A percentile compares a stretch with the other conserved stretches of the same genome.
Evolutionary conservation across 2,113 vertebrate genomes (phyloP).

Genomic region (Mellivora capensis): DNA sequence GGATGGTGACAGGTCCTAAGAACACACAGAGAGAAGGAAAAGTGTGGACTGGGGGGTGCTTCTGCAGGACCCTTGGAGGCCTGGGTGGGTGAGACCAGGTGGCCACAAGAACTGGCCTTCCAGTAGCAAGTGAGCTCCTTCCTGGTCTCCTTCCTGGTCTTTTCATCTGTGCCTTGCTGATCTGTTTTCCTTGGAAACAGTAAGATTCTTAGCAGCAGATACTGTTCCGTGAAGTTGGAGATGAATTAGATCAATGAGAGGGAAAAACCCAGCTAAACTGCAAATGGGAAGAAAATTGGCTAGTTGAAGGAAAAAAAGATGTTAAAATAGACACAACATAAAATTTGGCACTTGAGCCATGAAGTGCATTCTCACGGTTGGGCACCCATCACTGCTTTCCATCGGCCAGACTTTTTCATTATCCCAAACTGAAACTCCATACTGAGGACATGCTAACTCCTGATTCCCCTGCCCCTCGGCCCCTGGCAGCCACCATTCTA

Average conservation of each 20-base stretch:
- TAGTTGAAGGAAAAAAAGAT: background rate
- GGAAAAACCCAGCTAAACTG: background rate
- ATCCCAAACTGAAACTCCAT: background rate
- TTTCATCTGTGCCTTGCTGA: background rate
- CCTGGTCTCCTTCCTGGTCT: background rate
- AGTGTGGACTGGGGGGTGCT: background rate
- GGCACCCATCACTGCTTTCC: background rate
- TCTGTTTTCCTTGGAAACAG: background rate
- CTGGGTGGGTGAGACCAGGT: background rate
- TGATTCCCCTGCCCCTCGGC: fast-evolving
- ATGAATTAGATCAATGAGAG: background rate
- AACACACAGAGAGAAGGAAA: background rate
- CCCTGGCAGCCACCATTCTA: background rate
- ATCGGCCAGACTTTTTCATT: background rate
- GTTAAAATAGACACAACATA: background rate
- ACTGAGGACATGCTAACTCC: background rate
- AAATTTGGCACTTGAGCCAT: background rate
- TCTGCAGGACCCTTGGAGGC: background rate
- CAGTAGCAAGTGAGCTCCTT: background rate
- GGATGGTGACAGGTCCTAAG: background rate
- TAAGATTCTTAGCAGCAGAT: background rate
- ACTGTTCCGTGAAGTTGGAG: background rate
- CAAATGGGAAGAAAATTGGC: background rate
- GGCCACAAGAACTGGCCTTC: fast-evolving
- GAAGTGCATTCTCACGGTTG: background rate